Evolutionary conservation across 1,140 invertebrate genomes (phyloP), one percentile per base, ranked within the genome.

Genomic region (Drosophila jambulina): DNA sequence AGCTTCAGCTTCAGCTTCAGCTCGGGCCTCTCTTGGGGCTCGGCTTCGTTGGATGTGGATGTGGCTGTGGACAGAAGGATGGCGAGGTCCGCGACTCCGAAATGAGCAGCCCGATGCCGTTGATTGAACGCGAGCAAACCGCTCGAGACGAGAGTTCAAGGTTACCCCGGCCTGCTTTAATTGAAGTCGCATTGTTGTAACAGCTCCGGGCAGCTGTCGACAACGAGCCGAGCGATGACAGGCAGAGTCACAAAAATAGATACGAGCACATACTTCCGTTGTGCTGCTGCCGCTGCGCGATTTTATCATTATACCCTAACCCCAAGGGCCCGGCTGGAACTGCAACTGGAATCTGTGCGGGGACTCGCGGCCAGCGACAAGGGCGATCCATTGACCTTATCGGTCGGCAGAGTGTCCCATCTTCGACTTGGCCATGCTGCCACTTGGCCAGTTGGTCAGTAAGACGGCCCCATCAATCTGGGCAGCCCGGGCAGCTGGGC

Each of bases 161-260:
- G 83, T 80, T 87, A 74, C 63, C 67, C 74, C 64, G 62, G 81
- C 53, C 56, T 59, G 70, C 54, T 88, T 87, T 88, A 87, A 87
- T 87, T 87, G 84, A 88, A 87, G 84, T 67, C 83, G 63, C 80
- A 84, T 88, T 88, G 83, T 88, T 87, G 83, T 80, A 88, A 87
- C 80, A 65, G 75, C 82, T 62, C 56, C 62, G 46, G 75, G 74
- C 82, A 81, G 78, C 78, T 76, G 79, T 76, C 81, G 62, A 77
- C 65, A 69, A 48, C 69, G 65, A 79, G 78, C 71, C 46, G 36
- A 51, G 84, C 83, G 83, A 80, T 88, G 83, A 84, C 83, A 88
- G 84, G 80, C 76, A 23, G 72, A 80, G 84, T 74, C 83, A 88
- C 84, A 83, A 87, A 87, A 87, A 87, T 87, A 87, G 84, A 88